A percentile compares a stretch with the other conserved stretches of the same genome.
phyloP scores from a whole-genome alignment of 2,797 vertebrate species.

The Clamator glandarius region DNA sequence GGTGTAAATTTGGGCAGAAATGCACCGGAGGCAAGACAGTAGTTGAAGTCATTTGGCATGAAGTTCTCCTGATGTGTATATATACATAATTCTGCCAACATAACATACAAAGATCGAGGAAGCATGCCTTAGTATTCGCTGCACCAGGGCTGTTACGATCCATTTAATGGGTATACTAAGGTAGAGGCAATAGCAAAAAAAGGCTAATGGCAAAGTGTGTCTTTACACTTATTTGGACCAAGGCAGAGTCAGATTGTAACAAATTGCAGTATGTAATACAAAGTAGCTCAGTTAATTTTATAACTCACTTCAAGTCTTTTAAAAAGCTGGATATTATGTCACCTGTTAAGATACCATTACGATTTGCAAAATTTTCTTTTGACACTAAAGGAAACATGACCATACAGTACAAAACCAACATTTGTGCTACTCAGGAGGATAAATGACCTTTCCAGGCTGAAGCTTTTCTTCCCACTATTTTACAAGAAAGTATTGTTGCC shows the following conservation, averaged over 20 bases:
- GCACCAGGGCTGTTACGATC: not conserved
- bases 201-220: not conserved
- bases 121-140: not conserved
- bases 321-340: not conserved
- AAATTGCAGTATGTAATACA: not conserved
- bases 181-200: not conserved
- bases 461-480: not conserved
- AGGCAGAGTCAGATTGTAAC: not conserved
- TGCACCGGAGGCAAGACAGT: not conserved
- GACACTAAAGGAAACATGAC: not conserved
- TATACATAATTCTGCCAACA: not conserved
- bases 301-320: not conserved
- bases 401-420: not conserved
- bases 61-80: not conserved
- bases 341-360: not conserved
- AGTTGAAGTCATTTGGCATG: not conserved
- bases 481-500: not conserved
- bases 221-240: not conserved
- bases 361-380: not conserved
- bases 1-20: slow-evolving; percentile 4
- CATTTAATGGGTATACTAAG: not conserved
- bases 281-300: slow-evolving; percentile 4
- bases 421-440: not conserved
- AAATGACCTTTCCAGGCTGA: not conserved
- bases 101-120: not conserved